phyloP scores from a whole-genome alignment of 2,888 invertebrate species.

The Rhyacophila evoluta region DNA sequence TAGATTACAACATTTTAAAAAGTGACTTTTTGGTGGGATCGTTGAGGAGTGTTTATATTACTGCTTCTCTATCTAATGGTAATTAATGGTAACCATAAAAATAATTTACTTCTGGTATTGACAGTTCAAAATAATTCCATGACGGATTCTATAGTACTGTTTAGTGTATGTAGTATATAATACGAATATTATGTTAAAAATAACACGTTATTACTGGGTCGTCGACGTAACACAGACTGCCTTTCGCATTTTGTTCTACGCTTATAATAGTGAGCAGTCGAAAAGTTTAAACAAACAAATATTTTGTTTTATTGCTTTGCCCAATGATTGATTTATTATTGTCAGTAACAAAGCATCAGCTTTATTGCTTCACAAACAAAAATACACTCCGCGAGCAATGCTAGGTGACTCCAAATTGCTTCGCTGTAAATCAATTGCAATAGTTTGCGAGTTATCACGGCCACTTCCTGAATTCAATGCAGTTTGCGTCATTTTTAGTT shows the following conservation, averaged over 20 bases:
- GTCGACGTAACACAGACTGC: not conserved
- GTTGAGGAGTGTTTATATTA: too few species aligned
- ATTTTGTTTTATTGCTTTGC: conserved; percentile 16
- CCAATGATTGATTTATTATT: conserved; percentile 50
- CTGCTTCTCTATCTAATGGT: too few species aligned
- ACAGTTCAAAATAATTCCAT: too few species aligned
- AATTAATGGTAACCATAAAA: too few species aligned
- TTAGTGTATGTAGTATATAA: too few species aligned
- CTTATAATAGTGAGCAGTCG: not conserved
- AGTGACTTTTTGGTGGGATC: too few species aligned
- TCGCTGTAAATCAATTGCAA: conserved; percentile 37
- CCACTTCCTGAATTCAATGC: conserved; percentile 32
- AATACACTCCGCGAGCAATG: conserved; percentile 6
- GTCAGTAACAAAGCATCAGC: conserved; percentile 43
- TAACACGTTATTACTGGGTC: too few species aligned
- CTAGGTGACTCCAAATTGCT: conserved; percentile 39
- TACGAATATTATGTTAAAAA: too few species aligned
- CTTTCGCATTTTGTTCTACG: not conserved
- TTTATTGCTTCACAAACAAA: conserved; percentile 45
- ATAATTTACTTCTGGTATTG: too few species aligned
- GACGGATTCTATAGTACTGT: too few species aligned
- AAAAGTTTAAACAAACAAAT: conserved; percentile 25
- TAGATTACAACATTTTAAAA: too few species aligned
- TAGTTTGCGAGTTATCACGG: conserved; percentile 40
- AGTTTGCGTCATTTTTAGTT: conserved; percentile 26